Percentiles rank a stretch among this genome's conserved stretches.
Conservation (phyloP, 2,113 vertebrate species). For the Buteo buteo region DNA sequence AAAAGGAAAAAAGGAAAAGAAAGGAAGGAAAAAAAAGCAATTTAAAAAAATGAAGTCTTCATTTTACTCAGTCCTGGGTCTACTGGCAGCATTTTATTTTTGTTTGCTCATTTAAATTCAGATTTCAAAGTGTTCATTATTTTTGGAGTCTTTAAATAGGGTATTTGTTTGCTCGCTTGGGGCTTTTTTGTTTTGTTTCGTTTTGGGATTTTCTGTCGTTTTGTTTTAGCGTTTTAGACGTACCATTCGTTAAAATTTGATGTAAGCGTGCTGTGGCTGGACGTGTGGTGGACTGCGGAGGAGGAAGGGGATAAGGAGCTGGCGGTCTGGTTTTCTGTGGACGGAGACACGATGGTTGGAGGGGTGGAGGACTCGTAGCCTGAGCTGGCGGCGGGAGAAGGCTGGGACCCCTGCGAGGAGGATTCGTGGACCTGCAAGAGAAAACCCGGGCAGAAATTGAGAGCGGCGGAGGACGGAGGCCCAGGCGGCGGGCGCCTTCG, state of each 20-base stretch:
- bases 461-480: not conserved
- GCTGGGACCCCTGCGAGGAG: constrained; percentile 90
- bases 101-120: constrained; percentile 59
- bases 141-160: constrained; percentile 83
- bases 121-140: constrained; percentile 81
- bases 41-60: constrained; percentile 55
- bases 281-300: constrained; percentile 94
- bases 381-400: constrained; percentile 97
- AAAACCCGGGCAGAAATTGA: constrained; percentile 49
- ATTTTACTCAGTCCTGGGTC: constrained; percentile 81
- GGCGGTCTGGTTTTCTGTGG: constrained; percentile 96
- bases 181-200: constrained; percentile 72
- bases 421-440: constrained; percentile 93
- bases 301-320: constrained; percentile 97
- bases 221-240: constrained; percentile 90
- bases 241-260: constrained; percentile 99
- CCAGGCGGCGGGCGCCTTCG: not conserved
- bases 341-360: constrained; percentile 97
- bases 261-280: constrained; percentile 96
- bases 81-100: constrained; percentile 80
- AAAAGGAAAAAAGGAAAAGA: not conserved
- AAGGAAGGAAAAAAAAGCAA: not conserved
- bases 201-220: constrained; percentile 28
- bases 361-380: constrained; percentile 99
- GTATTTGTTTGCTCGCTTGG: constrained; percentile 76